Evolutionary conservation across 2,113 vertebrate genomes (phyloP), one percentile per base, ranked within the genome.

Genomic region (Vombatus ursinus): DNA sequence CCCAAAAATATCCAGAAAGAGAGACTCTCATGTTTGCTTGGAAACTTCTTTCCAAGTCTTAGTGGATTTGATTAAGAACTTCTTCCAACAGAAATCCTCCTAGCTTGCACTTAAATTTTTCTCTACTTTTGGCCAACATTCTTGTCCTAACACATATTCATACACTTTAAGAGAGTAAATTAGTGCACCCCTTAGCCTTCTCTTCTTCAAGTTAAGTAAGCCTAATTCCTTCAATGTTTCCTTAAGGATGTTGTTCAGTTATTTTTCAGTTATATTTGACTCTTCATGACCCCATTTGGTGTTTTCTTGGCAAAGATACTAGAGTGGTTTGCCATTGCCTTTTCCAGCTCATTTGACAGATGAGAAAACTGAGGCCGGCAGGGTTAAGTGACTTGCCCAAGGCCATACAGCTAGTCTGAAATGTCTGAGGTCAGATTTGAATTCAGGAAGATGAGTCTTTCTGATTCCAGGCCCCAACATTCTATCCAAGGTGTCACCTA

Each of bases 161-260:
- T 28, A 28, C 2, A 3, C 11, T 68, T 37, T 68, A 11, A 61
- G 8, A 26, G 9, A 50, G 48, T 94, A 97, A 95, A 94, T 97
- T 54, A 94, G 95, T 96, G 92, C 50, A 92, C 90, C 89, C 93
- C 92, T 95, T 89, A 95, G 93, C 31, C 24, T 95, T 96, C 48
- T 92, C 92, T 93, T 94, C 93, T 52, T 6, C 51, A 49, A 53
- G n/a, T 92, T 96, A 22, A 47, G 23, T 93, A 92, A 93, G 23
- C 37, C 16, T 50, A 52, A 54, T 92, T 95, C 54, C 89, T 37
- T 28, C 44, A 52, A 68, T 37, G 12, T 96, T 93, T 97, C 61
- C 49, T 89, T 54, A 16, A 1, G 31, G 1, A 77, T 77, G n/a
- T 84, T 44, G 19, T 84, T 44, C 19, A 84, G n/a, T 44, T 84